Base-by-base conservation (phyloP, 2,888 invertebrate species). In the Caenorhabditis virilis region DNA sequence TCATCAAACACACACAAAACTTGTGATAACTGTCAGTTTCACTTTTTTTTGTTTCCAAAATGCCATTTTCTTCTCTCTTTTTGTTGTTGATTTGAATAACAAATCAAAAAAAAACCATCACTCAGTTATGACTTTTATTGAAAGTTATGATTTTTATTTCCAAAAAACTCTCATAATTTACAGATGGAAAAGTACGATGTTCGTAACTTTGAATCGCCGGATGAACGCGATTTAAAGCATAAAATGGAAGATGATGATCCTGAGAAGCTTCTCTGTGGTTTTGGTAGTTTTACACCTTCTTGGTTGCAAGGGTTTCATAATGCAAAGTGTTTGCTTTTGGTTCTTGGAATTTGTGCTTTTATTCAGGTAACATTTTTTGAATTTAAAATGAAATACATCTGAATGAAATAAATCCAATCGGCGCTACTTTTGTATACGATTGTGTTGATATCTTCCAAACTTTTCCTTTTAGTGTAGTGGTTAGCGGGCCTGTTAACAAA, bases 271-370 rank as follows among this genome's bases (percentile, higher is more conserved):
- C 55, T 75, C 11, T 79, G 78, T 54, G 78, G 79, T 15, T 79
- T 56, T 58, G 77, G 78, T 55, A 9, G 7, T 76, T 74, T 38
- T 53, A 76, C 81, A 13, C 82, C 82, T 1, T 15, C 50, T 11
- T 82, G 81, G 79, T 61, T 82, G 9, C 82, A 82, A 48, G 51
- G 59, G 9, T 72, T 83, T 39, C 80, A 82, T 66, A 79, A 72
- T 30, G 77, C 82, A 0, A 77, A 78, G 59, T 81, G 74, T 61
- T 69, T 82, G 2, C 69, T 83, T 6, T 26, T 72, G 11, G 71
- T 74, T 47, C 72, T 82, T 6, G 78, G 82, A 47, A 79, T 83
- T 68, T 84, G 84, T 26, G 84, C 84, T 1, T 82, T 83, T 20
- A 78, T 83, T 55, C 83, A 85, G 66, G 73, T n/a, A n/a, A n/a